Percentiles rank a stretch among this genome's conserved stretches.
Conservation (phyloP, 2,888 invertebrate genomes). For the Podotricha telesiphe region DNA sequence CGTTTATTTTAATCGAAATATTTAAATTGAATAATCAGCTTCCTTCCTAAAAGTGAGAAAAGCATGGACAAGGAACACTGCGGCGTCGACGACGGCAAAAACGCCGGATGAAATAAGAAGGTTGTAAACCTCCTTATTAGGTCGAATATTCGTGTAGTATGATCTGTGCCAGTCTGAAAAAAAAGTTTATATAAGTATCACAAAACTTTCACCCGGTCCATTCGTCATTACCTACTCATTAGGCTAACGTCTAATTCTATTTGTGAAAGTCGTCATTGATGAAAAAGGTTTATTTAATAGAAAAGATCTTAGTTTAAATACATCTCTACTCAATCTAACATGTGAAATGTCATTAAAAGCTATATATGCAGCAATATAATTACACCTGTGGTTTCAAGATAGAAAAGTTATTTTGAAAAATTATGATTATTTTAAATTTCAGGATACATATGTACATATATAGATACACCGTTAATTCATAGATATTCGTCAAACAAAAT, state of each 20-base stretch:
- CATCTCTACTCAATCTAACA: neutral
- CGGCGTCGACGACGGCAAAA: constrained; percentile 84
- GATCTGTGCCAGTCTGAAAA: constrained; percentile 78
- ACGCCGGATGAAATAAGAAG: constrained; percentile 86
- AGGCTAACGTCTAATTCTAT: constrained; percentile 6
- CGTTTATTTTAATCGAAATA: neutral
- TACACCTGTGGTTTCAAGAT: neutral
- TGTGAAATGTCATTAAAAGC: neutral
- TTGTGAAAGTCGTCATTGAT: constrained; percentile 9
- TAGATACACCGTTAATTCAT: neutral
- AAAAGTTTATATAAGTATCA: constrained; percentile 31
- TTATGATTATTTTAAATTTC: neutral
- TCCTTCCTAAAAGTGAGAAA: constrained; percentile 84
- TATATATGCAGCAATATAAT: neutral
- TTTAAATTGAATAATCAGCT: constrained; percentile 70
- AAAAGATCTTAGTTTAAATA: neutral
- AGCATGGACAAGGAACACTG: constrained; percentile 85
- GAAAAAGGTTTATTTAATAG: constrained; percentile 6
- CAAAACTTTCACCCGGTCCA: constrained; percentile 10
- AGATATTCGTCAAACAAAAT: too few species aligned
- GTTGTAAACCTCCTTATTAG: constrained; percentile 87
- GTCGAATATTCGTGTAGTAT: constrained; percentile 81
- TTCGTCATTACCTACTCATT: too few species aligned
- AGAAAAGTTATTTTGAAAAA: neutral
- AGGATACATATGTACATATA: too few species aligned